Percentiles rank a stretch among this genome's conserved stretches.
Evolutionary conservation across 2,113 vertebrate genomes (phyloP).

Genomic region (Siniperca chuatsi): DNA sequence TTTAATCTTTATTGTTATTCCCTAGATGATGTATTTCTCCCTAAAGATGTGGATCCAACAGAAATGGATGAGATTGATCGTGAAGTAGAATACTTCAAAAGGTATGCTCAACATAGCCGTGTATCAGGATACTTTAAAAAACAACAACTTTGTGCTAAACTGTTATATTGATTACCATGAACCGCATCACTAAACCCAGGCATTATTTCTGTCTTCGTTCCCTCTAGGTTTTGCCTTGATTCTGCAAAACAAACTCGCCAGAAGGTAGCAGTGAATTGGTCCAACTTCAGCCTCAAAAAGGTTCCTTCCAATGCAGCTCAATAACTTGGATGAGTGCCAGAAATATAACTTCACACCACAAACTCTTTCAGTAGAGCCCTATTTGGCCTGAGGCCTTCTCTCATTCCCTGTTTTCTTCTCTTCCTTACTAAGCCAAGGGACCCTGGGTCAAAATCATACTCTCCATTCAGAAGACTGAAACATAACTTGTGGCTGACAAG

Average conservation of each 20-base stretch:
- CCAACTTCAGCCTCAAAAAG: conserved; percentile 99
- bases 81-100: conserved; percentile 99
- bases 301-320: conserved; percentile 95
- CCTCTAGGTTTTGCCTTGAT: conserved; percentile 95
- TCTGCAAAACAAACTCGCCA: conserved; percentile 98
- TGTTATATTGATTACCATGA: neutral
- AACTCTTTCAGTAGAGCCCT: conserved; percentile 75
- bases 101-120: conserved; percentile 78
- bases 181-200: neutral
- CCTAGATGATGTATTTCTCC: conserved; percentile 97
- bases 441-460: conserved; percentile 71
- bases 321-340: conserved; percentile 84
- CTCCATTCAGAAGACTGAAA: conserved; percentile 76
- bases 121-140: neutral
- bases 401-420: conserved; percentile 77
- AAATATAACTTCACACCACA: conserved; percentile 61
- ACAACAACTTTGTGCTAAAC: neutral
- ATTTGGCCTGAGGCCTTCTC: conserved; percentile 76
- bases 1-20: neutral
- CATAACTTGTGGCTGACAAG: conserved; percentile 60
- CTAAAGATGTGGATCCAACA: conserved; percentile 94
- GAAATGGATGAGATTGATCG: conserved; percentile 99
- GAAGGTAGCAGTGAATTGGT: conserved; percentile 99
- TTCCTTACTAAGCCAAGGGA: conserved; percentile 78
- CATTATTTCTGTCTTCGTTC: neutral